Conservation (phyloP, 1,140 invertebrate species). For the Eupeodes corollae region DNA sequence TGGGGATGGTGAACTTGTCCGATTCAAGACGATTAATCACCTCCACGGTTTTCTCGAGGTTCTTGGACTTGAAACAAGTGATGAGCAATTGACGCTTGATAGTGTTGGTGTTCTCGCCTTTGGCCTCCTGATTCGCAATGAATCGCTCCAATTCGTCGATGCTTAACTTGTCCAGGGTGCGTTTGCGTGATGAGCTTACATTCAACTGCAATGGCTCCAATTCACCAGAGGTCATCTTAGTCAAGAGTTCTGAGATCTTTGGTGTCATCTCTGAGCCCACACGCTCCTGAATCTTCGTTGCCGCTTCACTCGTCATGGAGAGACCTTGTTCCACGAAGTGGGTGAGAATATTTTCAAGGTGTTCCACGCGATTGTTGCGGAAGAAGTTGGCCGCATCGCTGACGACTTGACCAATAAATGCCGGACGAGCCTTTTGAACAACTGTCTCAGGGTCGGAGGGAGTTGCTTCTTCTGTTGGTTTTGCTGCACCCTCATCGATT, state of each 20-base stretch:
- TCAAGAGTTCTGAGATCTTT: conserved; percentile 47
- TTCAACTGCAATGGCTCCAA: conserved; percentile 41
- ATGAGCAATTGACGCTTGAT: conserved; percentile 49
- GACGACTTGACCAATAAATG: conserved; percentile 43
- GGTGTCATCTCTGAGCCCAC: conserved; percentile 50
- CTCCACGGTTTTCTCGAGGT: conserved; percentile 48
- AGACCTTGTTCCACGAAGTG: conserved; percentile 49
- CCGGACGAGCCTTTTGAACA: conserved; percentile 10
- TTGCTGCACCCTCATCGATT: background rate
- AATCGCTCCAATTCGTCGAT: conserved; percentile 44
- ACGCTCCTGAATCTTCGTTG: conserved; percentile 47
- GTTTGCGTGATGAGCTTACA: conserved; percentile 17
- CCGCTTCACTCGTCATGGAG: conserved; percentile 45
- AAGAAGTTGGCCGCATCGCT: conserved; percentile 35
- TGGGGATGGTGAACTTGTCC: conserved; percentile 44
- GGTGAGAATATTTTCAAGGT: conserved; percentile 38
- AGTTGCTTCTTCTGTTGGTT: background rate
- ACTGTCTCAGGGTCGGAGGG: conserved; percentile 1
- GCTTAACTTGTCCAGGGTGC: conserved; percentile 17
- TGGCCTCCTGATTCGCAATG: conserved; percentile 40
- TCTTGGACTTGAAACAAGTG: conserved; percentile 49
- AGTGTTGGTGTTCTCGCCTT: conserved; percentile 41
- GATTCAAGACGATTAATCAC: conserved; percentile 39
- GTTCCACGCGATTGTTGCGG: conserved; percentile 16
- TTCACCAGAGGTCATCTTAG: conserved; percentile 50